Base-by-base conservation (phyloP, 2,888 invertebrate genomes). In the Plagodis dolabraria region DNA sequence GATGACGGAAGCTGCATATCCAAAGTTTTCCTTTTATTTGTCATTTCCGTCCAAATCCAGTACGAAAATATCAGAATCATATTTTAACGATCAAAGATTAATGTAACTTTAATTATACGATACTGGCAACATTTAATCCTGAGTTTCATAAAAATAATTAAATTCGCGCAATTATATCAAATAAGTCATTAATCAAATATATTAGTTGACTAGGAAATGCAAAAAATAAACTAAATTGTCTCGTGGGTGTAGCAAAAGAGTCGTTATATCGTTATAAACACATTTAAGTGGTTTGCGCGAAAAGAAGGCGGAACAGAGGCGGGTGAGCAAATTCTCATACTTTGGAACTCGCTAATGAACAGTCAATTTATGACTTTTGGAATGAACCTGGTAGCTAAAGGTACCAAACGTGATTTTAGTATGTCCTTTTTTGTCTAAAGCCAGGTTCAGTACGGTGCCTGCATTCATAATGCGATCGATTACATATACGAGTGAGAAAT, bases 261-360 rank as follows among this genome's bases (percentile, higher is more conserved):
- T 91, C 89, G 88, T 90, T 92, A 90, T 85, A 86, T 91, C 89
- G 88, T 90, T 92, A 90, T 85, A 86, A 89, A 85, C 81, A 83
- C 89, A 91, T 91, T 91, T 89, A 70, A 84, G 77, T 65, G 62
- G 59, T 73, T 74, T 71, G 86, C 70, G 86, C 84, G 83, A 87
- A 87, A 80, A 82, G 80, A 77, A 77, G 92, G 92, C 83, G 91
- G 87, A 65, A 34, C 33, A 33, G 71, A 63, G 68, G 69, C 62
- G 69, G 75, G 36, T 72, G 75, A 75, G 72, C 69, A 70, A 70
- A 73, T 74, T 72, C 74, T 68, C 73, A 74, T 74, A 75, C 83
- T 81, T 80, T 76, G 71, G 75, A 74, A 76, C 77, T 79, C 76
- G 75, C 76, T 80, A 73, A 74, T 69, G 68, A 62, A 59, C 76